A percentile compares a stretch with the other conserved stretches of the same genome.
Conservation (phyloP, 1,140 invertebrate genomes). For the Trichonephila clavata region DNA sequence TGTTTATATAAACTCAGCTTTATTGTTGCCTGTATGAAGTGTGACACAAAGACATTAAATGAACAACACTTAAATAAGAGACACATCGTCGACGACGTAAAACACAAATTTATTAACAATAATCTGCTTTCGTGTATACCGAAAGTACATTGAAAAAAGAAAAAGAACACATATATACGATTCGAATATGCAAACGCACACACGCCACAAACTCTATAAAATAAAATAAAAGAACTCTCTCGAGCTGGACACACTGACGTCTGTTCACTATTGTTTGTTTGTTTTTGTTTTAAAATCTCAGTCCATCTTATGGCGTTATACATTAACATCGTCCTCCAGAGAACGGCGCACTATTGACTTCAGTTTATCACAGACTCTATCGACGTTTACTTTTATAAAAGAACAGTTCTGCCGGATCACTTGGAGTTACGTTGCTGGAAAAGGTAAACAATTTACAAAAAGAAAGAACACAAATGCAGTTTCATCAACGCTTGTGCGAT, state of each 20-base stretch:
- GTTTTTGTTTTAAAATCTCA: constrained; percentile 66
- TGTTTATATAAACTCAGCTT: too few relatives aligned
- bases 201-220: constrained; percentile 71
- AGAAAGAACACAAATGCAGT: constrained; percentile 18
- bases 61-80: background rate
- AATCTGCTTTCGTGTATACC: constrained; percentile 41
- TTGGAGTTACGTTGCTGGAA: constrained; percentile 10
- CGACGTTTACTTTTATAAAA: constrained; percentile 60
- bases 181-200: constrained; percentile 68
- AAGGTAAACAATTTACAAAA: background rate
- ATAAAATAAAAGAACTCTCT: constrained; percentile 55
- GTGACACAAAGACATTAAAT: too few relatives aligned
- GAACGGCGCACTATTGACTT: constrained; percentile 46
- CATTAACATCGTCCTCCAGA: background rate
- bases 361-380: constrained; percentile 76
- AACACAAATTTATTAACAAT: constrained; percentile 76
- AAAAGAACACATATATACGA: constrained; percentile 66
- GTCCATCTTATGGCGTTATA: constrained; percentile 50
- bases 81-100: constrained; percentile 60
- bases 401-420: constrained; percentile 20
- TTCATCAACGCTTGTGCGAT: constrained; percentile 33
- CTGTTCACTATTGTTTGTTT: constrained; percentile 44
- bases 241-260: constrained; percentile 54
- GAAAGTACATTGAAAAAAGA: constrained; percentile 73
- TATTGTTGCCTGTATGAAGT: too few relatives aligned